Evolutionary conservation across 2,797 vertebrate genomes (phyloP).

Genomic region (Lates japonicus): DNA sequence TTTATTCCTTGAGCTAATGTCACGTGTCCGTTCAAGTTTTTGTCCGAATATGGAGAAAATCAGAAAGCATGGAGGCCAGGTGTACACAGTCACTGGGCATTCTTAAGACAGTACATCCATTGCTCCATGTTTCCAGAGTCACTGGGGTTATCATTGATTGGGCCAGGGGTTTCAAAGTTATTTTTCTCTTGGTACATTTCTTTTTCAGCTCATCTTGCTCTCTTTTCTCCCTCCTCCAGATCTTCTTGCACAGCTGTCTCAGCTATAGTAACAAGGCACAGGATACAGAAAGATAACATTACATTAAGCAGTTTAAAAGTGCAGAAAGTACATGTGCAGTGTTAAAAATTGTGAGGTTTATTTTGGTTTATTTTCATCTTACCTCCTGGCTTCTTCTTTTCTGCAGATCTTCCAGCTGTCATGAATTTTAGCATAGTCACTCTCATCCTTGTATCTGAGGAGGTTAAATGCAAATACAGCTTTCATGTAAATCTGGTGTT

Average conservation of each 20-base stretch:
- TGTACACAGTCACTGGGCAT: conserved; percentile 39
- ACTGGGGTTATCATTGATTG: not conserved
- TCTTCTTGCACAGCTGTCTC: conserved; percentile 92
- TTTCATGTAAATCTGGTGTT: not conserved
- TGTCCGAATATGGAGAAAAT: conserved; percentile 75
- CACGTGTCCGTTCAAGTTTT: conserved; percentile 77
- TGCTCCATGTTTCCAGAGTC: no score
- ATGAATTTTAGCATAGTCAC: conserved; percentile 98
- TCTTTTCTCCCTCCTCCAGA: conserved; percentile 90
- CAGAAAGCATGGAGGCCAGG: conserved; percentile 22
- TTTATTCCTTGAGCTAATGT: conserved; percentile 78
- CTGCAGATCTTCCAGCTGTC: conserved; percentile 97
- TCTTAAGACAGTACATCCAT: no score
- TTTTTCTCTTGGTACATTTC: conserved; percentile 78
- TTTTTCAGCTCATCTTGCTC: conserved; percentile 90
- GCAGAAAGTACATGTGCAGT: not conserved
- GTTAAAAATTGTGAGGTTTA: not conserved
- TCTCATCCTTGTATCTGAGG: conserved; percentile 96
- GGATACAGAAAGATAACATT: not conserved
- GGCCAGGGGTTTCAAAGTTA: conserved; percentile 53
- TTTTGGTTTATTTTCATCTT: conserved; percentile 5
- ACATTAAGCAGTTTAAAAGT: not conserved
- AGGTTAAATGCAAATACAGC: not conserved
- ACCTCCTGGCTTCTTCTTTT: conserved; percentile 99
- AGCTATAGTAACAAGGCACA: conserved; percentile 80